Percentiles rank a stretch among this genome's conserved stretches.
Evolutionary conservation across 2,888 invertebrate species (phyloP).

Genomic region (Heteromurus nitidus): DNA sequence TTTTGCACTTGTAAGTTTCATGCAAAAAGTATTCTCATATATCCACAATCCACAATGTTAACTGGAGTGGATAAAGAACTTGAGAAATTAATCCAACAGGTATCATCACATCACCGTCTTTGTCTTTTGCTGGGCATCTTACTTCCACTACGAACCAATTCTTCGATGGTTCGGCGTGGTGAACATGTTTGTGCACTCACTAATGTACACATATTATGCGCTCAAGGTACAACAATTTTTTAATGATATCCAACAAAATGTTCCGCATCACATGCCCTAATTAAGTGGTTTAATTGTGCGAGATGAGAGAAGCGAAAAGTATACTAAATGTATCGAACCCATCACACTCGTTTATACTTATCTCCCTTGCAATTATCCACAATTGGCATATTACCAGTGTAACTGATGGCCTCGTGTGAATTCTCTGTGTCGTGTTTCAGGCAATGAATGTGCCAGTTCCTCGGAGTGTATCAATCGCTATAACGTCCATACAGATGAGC

Average conservation of each 20-base stretch:
- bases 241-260: too few relatives aligned
- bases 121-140: slow-evolving; percentile 56
- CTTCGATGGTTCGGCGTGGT: slow-evolving; percentile 65
- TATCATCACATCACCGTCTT: slow-evolving; percentile 65
- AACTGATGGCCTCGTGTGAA: too few relatives aligned
- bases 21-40: too few relatives aligned
- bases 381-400: too few relatives aligned
- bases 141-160: slow-evolving; percentile 54
- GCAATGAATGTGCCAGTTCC: slow-evolving; percentile 47
- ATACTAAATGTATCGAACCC: too few relatives aligned
- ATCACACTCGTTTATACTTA: too few relatives aligned
- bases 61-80: not conserved
- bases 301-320: too few relatives aligned
- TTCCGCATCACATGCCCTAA: too few relatives aligned
- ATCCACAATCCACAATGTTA: too few relatives aligned
- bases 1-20: slow-evolving; percentile 56
- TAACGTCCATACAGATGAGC: slow-evolving; percentile 61
- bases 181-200: slow-evolving; percentile 57
- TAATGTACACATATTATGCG: slow-evolving; percentile 62
- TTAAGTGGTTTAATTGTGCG: too few relatives aligned
- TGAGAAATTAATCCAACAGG: slow-evolving; percentile 42
- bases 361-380: too few relatives aligned
- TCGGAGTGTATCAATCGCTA: slow-evolving; percentile 48
- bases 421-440: too few relatives aligned
- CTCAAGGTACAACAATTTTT: slow-evolving; percentile 48